These are phyloP conservation scores for Drosophila burlai DNA, from an alignment of 1,140 invertebrate genomes.

Conservation along the genomic window DNA sequence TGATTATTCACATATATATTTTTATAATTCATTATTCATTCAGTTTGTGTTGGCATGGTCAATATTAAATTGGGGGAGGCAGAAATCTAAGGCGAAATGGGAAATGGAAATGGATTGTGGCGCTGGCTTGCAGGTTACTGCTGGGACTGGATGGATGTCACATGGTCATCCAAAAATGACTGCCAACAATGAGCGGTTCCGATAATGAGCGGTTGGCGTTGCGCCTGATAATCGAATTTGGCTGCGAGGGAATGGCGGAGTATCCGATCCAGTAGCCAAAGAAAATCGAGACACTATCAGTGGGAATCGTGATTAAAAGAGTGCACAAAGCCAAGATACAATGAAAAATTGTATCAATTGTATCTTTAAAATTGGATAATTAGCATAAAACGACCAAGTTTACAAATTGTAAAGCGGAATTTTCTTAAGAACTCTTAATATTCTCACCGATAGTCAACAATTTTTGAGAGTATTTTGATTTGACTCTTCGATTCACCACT, in stretches of 20 bases:
- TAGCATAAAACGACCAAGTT: background rate
- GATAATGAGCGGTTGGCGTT: slow-evolving; percentile 38
- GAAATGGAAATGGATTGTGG: slow-evolving; percentile 5
- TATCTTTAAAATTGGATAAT: too few species aligned
- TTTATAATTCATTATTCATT: slow-evolving; percentile 54
- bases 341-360: too few species aligned
- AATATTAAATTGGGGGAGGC: slow-evolving; percentile 2
- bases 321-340: background rate
- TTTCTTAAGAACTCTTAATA: background rate
- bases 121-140: background rate
- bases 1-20: slow-evolving; percentile 65
- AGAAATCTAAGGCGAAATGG: slow-evolving; percentile 17
- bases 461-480: background rate
- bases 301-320: background rate
- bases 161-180: slow-evolving; percentile 46
- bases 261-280: slow-evolving; percentile 1
- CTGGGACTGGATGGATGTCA: slow-evolving; percentile 40
- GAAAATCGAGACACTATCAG: slow-evolving; percentile 10
- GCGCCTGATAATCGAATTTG: slow-evolving; percentile 15
- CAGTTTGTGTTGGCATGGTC: background rate
- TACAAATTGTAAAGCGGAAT: background rate
- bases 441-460: too few species aligned
- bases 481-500: background rate
- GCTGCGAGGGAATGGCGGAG: background rate
- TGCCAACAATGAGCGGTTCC: slow-evolving; percentile 5